These are phyloP conservation scores for Scaptodrosophila latifasciaeformis DNA, from an alignment of 2,888 invertebrate genomes.

Conservation along the genomic window DNA sequence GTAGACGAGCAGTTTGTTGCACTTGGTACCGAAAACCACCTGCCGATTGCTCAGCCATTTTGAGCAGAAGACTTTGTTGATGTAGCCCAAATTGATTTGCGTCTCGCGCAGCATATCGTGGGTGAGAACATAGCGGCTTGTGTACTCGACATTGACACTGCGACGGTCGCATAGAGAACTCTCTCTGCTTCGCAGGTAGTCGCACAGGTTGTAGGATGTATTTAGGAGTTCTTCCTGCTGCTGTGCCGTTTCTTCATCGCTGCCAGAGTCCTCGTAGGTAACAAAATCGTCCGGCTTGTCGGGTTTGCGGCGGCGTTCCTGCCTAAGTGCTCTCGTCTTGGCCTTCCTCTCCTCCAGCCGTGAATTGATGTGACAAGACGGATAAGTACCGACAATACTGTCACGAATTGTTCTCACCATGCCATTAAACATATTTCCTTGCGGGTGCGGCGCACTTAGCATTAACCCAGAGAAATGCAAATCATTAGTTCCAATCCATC, in stretches of 20 bases:
- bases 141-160: slow-evolving; percentile 85
- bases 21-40: slow-evolving; percentile 97
- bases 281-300: slow-evolving; percentile 94
- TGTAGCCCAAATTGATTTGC: slow-evolving; percentile 86
- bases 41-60: slow-evolving; percentile 96
- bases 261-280: slow-evolving; percentile 90
- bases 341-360: slow-evolving; percentile 85
- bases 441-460: too few species aligned
- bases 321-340: slow-evolving; percentile 76
- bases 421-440: slow-evolving; percentile 66
- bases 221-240: slow-evolving; percentile 84
- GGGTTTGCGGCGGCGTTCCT: slow-evolving; percentile 86
- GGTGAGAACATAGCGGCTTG: slow-evolving; percentile 90
- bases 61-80: slow-evolving; percentile 96
- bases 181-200: slow-evolving; percentile 88
- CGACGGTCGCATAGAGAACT: slow-evolving; percentile 81
- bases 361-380: slow-evolving; percentile 84
- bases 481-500: too few species aligned
- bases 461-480: too few species aligned
- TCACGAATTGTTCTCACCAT: slow-evolving; percentile 73
- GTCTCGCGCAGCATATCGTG: slow-evolving; percentile 93
- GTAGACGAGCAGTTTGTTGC: slow-evolving; percentile 96
- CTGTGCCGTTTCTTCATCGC: slow-evolving; percentile 86
- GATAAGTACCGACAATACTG: slow-evolving; percentile 82
- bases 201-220: slow-evolving; percentile 90